A percentile compares a stretch with the other conserved stretches of the same genome.
phyloP scores from a whole-genome alignment of 2,113 vertebrate genomes.

The Neogale vison region DNA sequence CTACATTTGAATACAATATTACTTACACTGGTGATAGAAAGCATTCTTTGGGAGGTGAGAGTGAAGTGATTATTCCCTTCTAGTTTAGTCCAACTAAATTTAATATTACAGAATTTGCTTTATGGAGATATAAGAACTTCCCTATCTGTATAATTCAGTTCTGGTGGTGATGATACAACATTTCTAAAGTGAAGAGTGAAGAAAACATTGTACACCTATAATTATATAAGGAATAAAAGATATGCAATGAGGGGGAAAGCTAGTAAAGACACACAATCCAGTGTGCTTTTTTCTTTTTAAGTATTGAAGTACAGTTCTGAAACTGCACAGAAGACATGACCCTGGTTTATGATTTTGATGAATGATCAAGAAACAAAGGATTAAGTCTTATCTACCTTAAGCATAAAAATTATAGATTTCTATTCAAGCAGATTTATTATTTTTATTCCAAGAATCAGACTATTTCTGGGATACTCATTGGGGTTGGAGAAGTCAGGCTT shows the following conservation, averaged over 20 bases:
- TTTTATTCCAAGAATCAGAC: not conserved
- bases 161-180: not conserved
- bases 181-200: not conserved
- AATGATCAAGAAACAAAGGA: not conserved
- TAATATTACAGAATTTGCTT: not conserved
- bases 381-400: not conserved
- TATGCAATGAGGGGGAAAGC: not conserved
- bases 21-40: constrained; percentile 41
- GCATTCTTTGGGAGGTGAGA: constrained; percentile 19
- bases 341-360: not conserved
- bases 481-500: not conserved
- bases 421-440: not conserved
- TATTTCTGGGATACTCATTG: not conserved
- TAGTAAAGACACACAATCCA: not conserved
- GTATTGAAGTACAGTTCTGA: not conserved
- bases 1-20: constrained; percentile 66
- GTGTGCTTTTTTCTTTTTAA: not conserved
- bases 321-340: not conserved
- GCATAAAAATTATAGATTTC: not conserved
- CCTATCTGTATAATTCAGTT: not conserved
- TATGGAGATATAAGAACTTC: not conserved
- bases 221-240: not conserved
- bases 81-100: not conserved
- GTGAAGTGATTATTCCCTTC: constrained; percentile 22
- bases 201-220: not conserved